Base-by-base conservation (phyloP, 2,888 invertebrate species). In the Coelogynopora nodosa region DNA sequence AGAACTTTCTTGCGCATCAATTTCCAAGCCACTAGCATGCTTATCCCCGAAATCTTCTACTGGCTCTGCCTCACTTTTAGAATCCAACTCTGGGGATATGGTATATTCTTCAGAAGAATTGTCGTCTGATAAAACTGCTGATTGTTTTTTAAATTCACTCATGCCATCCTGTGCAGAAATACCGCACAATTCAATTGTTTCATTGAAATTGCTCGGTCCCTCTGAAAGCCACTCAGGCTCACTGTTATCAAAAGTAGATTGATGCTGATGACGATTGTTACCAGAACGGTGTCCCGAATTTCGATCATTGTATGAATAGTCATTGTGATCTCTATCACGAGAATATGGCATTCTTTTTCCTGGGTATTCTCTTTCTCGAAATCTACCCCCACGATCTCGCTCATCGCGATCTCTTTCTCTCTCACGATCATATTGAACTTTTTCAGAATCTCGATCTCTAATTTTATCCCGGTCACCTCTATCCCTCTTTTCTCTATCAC, bases 161-260 rank as follows among this genome's bases (percentile, higher is more conserved):
- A 29, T 31, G 2, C 31, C 82, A 18, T 82, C 82, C 23, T 13
- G 28, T 31, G 80, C 84, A n/a, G 5, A 10, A 29, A 84, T 84
- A 5, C 84, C 84, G 26, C 27, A 27, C 10, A 84, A 31, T 67
- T 84, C 84, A 84, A 84, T 84, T 5, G 67, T 84, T 26, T 84
- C 84, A 26, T 49, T 49, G 18, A 49, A 27, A 84, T 31, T 84
- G 18, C 27, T 67, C 5, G 84, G 84, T 13, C 84, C 84, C 10
- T 31, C 84, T 10, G 84, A 84, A 13, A 84, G 13, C 84, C 84
- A 84, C 74, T 84, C 84, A 2, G 84, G 84, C 26, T 84, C 84
- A 49, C 74, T 30, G 13, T 82, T 82, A 10, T 26, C 74, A 74
- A 74, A 74, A 23, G 74, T 74, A 74, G 74, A 10, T 74, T 74